A percentile compares a stretch with the other conserved stretches of the same genome.
These are phyloP conservation scores for Andrena trimmerana DNA, from an alignment of 2,888 invertebrate species.

Conservation along the genomic window DNA sequence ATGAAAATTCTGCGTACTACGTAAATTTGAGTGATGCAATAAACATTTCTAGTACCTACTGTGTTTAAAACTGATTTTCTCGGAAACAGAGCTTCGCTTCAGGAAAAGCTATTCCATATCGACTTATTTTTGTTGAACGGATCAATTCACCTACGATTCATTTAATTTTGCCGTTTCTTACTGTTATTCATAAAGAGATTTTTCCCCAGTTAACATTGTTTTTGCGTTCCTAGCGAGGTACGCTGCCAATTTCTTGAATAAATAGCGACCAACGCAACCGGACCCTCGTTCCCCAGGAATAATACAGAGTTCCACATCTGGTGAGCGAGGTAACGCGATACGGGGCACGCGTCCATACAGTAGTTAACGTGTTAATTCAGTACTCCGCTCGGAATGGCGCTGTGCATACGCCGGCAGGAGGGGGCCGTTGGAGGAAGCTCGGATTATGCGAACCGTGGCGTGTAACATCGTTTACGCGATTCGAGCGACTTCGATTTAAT, in stretches of 20 bases:
- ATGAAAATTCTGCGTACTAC: too few species aligned
- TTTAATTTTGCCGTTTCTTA: too few species aligned
- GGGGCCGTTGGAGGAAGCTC: not conserved
- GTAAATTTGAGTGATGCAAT: too few species aligned
- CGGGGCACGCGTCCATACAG: slow-evolving; percentile 18
- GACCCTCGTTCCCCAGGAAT: slow-evolving; percentile 18
- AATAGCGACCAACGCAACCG: not conserved
- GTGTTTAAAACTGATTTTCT: too few species aligned
- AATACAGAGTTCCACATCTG: not conserved
- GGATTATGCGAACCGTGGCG: not conserved
- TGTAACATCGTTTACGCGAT: slow-evolving; percentile 22
- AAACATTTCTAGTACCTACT: too few species aligned
- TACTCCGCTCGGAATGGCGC: slow-evolving; percentile 6
- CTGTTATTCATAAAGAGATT: not conserved
- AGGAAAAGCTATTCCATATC: too few species aligned
- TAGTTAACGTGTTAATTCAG: slow-evolving; percentile 39
- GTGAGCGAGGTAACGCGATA: slow-evolving; percentile 3
- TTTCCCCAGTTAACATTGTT: slow-evolving; percentile 1
- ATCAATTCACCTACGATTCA: too few species aligned
- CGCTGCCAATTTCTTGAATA: slow-evolving; percentile 25
- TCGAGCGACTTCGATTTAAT: slow-evolving; percentile 36
- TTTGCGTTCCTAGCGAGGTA: not conserved
- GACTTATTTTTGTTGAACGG: too few species aligned
- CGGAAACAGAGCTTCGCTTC: too few species aligned
- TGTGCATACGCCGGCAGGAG: not conserved